Percentiles rank a stretch among this genome's conserved stretches.
Conservation (phyloP, 2,113 vertebrate species). For the Lophius piscatorius region DNA sequence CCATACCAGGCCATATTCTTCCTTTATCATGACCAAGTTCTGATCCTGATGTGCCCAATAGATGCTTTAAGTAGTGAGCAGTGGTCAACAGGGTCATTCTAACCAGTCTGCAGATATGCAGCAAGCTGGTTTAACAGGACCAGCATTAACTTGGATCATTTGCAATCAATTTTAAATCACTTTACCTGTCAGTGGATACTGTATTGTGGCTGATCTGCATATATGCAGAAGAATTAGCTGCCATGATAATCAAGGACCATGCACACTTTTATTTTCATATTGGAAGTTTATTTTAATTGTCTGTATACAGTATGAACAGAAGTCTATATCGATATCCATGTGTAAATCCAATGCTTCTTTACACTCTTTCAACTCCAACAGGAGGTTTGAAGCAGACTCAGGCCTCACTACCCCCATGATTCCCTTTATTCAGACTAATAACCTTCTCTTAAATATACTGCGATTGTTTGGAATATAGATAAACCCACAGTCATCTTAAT, state of each 20-base stretch:
- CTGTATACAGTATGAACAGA: conserved; percentile 77
- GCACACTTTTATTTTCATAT: conserved; percentile 32
- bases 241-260: neutral
- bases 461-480: conserved; percentile 68
- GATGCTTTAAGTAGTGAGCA: too few relatives aligned
- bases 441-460: conserved; percentile 69
- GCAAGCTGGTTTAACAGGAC: too few relatives aligned
- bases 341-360: conserved; percentile 43
- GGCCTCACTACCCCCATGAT: neutral
- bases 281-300: conserved; percentile 73
- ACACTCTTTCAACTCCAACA: conserved; percentile 16
- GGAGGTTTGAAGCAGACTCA: conserved; percentile 39
- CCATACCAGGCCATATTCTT: too few relatives aligned
- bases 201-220: too few relatives aligned
- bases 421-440: conserved; percentile 46
- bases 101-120: too few relatives aligned
- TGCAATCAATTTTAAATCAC: too few relatives aligned
- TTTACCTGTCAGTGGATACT: too few relatives aligned
- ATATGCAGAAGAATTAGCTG: neutral
- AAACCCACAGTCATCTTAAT: conserved; percentile 63
- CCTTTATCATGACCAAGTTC: too few relatives aligned
- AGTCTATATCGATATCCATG: conserved; percentile 64
- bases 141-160: too few relatives aligned
- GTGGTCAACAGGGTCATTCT: too few relatives aligned
- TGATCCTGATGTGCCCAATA: too few relatives aligned